Percentiles rank a stretch among this genome's conserved stretches.
Evolutionary conservation across 2,797 vertebrate species (phyloP).

Genomic region (Eidolon dupreanum): DNA sequence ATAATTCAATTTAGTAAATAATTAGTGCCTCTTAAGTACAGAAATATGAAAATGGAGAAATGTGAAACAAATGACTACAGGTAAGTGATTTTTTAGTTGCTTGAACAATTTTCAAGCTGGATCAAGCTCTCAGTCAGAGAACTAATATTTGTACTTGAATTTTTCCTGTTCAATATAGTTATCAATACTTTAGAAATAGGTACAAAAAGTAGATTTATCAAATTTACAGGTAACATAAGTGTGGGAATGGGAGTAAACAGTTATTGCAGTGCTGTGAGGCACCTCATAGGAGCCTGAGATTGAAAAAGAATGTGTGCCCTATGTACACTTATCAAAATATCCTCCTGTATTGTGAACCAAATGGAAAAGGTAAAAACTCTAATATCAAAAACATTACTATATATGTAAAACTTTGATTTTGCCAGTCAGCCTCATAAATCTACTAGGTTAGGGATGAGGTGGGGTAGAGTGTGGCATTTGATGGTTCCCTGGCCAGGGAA

Average conservation of each 20-base stretch:
- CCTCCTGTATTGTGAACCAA: background rate
- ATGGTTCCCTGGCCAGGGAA: background rate
- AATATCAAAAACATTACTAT: background rate
- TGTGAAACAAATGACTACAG: background rate
- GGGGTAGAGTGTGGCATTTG: too few species aligned
- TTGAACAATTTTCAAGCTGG: slow-evolving; percentile 2
- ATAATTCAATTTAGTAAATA: background rate
- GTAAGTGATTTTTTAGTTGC: background rate
- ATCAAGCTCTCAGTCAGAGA: background rate
- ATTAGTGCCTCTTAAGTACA: background rate
- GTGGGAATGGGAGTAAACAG: background rate
- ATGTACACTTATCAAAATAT: background rate
- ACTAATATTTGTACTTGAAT: background rate
- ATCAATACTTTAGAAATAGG: background rate
- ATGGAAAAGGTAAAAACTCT: background rate
- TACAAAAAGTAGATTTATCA: background rate
- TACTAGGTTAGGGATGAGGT: background rate
- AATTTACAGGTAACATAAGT: background rate
- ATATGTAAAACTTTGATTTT: background rate
- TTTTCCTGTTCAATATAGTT: background rate
- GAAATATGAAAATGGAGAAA: background rate
- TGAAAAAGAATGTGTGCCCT: background rate
- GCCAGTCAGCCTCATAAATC: background rate
- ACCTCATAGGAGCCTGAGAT: background rate
- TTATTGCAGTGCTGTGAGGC: background rate